phyloP scores from a whole-genome alignment of 2,113 vertebrate genomes.

The Phasianus colchicus region DNA sequence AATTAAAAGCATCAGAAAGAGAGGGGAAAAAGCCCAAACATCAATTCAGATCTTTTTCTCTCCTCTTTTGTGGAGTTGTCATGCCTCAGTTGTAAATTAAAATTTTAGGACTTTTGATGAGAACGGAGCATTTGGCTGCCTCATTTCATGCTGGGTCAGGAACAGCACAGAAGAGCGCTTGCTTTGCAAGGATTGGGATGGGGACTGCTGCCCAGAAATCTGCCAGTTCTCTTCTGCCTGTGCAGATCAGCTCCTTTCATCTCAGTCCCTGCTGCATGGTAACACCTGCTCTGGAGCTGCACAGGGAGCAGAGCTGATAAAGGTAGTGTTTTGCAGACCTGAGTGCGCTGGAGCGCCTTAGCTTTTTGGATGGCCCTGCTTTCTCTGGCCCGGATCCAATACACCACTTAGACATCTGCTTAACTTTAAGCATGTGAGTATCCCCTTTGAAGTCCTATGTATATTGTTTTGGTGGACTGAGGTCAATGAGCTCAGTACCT shows the following conservation, averaged over 20 bases:
- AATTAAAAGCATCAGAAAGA: constrained; percentile 3
- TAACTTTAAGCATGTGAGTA: constrained; percentile 72
- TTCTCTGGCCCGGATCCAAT: constrained; percentile 59
- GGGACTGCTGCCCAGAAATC: background rate
- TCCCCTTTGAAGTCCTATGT: constrained; percentile 67
- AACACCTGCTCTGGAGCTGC: constrained; percentile 47
- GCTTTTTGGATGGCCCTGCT: constrained; percentile 46
- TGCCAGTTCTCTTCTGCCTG: background rate
- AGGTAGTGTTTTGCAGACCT: constrained; percentile 39
- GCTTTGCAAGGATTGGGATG: background rate
- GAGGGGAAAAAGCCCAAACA: background rate
- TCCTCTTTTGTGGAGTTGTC: background rate
- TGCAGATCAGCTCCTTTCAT: constrained; percentile 35
- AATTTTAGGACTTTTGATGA: background rate
- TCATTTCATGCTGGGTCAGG: constrained; percentile 2
- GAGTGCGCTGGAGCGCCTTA: background rate
- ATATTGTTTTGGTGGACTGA: constrained; percentile 61
- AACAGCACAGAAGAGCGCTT: background rate
- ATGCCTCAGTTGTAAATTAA: background rate
- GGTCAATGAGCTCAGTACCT: constrained; percentile 70
- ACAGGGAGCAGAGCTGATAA: background rate
- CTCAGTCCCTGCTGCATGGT: background rate
- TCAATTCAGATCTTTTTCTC: background rate
- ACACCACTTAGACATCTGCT: constrained; percentile 66
- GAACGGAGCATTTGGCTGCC: background rate